A percentile compares a stretch with the other conserved stretches of the same genome.
Evolutionary conservation across 1,140 invertebrate genomes (phyloP).

Genomic region (Hylaeus anthracinus): DNA sequence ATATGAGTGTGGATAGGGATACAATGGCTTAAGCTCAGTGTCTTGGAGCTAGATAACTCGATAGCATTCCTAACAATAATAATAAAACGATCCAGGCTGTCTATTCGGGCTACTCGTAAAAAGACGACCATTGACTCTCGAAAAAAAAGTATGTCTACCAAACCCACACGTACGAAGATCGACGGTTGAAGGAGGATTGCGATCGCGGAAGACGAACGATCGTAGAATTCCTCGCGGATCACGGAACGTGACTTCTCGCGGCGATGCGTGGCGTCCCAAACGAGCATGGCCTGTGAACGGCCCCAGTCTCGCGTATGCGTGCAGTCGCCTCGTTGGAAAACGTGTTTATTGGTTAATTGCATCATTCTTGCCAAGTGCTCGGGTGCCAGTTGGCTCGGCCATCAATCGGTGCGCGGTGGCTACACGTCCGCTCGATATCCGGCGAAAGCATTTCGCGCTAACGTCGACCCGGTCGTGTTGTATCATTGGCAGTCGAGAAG

Average conservation of each 20-base stretch:
- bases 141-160: background rate
- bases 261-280: constrained; percentile 3
- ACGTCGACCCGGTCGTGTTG: background rate
- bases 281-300: background rate
- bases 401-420: constrained; percentile 67
- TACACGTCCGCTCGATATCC: constrained; percentile 60
- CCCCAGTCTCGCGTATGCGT: constrained; percentile 18
- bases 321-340: constrained; percentile 68
- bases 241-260: constrained; percentile 47
- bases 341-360: constrained; percentile 78
- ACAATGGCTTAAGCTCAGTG: too few relatives aligned
- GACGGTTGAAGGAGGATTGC: background rate
- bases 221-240: background rate
- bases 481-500: too few relatives aligned
- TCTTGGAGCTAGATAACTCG: too few relatives aligned
- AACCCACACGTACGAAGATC: constrained; percentile 7
- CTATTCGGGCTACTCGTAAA: constrained; percentile 4
- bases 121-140: background rate
- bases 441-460: constrained; percentile 61
- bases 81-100: background rate
- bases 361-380: constrained; percentile 75
- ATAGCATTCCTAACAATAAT: too few relatives aligned
- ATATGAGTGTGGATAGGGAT: too few relatives aligned
- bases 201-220: constrained; percentile 12
- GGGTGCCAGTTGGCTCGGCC: constrained; percentile 73